Percentiles rank a stretch among this genome's conserved stretches.
Conservation (phyloP, 2,888 invertebrate species). For the Xylophagus ater region DNA sequence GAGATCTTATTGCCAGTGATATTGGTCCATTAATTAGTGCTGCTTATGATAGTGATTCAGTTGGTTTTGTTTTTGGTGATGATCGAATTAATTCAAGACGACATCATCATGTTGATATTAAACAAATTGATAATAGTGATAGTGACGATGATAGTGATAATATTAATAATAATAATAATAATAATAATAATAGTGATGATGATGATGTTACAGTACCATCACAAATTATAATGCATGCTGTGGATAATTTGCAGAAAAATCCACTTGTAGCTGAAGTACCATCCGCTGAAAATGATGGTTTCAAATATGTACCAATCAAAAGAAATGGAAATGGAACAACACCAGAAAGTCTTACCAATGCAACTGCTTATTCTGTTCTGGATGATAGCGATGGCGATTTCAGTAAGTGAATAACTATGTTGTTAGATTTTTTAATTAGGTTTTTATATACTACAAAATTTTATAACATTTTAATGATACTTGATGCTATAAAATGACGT, state of each 20-base stretch:
- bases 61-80: constrained; percentile 23
- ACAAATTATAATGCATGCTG: constrained; percentile 23
- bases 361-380: constrained; percentile 30
- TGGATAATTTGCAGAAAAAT: constrained; percentile 32
- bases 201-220: constrained; percentile 14
- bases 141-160: neutral
- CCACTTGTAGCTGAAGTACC: constrained; percentile 29
- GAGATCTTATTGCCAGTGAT: constrained; percentile 33
- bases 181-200: constrained; percentile 4
- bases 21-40: constrained; percentile 17
- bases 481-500: too few relatives aligned
- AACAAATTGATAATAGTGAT: constrained; percentile 3
- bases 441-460: neutral
- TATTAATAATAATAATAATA: constrained; percentile 9
- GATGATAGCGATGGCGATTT: constrained; percentile 25
- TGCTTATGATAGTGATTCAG: constrained; percentile 20
- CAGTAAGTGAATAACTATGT: too few relatives aligned
- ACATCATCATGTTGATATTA: neutral
- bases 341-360: constrained; percentile 26
- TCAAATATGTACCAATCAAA: constrained; percentile 14
- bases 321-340: constrained; percentile 7
- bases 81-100: constrained; percentile 8
- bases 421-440: neutral
- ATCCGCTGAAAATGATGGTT: neutral
- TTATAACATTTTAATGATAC: too few relatives aligned